These are phyloP conservation scores for Andrena chrysosceles DNA, from an alignment of 2,888 invertebrate species.

Conservation along the genomic window DNA sequence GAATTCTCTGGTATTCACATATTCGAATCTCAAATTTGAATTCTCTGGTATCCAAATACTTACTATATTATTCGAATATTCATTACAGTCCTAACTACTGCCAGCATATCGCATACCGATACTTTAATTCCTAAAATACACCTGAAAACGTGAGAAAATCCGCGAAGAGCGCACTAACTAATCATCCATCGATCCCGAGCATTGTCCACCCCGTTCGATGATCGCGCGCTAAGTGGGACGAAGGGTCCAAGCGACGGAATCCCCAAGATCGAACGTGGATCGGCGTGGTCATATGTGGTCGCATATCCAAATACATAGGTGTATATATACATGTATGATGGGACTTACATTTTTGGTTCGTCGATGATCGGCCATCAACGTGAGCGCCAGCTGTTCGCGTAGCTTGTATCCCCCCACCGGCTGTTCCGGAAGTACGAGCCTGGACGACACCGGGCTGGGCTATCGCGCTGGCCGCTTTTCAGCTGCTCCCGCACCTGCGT, in stretches of 20 bases:
- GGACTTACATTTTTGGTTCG: conserved; percentile 84
- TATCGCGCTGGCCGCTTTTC: conserved; percentile 53
- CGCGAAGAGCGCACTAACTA: too few relatives aligned
- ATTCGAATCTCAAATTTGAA: too few relatives aligned
- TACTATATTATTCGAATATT: too few relatives aligned
- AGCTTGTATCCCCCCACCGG: conserved; percentile 48
- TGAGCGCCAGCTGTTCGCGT: conserved; percentile 72
- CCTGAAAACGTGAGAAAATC: too few relatives aligned
- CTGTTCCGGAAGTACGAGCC: conserved; percentile 60
- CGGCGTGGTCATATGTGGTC: not conserved
- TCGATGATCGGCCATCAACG: conserved; percentile 84
- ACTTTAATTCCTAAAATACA: too few relatives aligned
- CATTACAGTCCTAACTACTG: too few relatives aligned
- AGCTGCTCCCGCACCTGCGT: conserved; percentile 69
- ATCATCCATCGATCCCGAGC: not conserved
- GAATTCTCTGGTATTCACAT: too few relatives aligned
- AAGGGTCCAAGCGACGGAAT: not conserved
- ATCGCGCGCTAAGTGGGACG: not conserved
- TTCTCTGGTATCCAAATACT: too few relatives aligned
- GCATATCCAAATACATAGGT: not conserved
- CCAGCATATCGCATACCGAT: too few relatives aligned
- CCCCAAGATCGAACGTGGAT: conserved; percentile 13
- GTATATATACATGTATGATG: conserved; percentile 5
- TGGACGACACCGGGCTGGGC: conserved; percentile 52
- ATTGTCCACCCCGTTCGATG: not conserved